Conservation (phyloP, 2,797 vertebrate species). For the Coregonus suidteri region DNA sequence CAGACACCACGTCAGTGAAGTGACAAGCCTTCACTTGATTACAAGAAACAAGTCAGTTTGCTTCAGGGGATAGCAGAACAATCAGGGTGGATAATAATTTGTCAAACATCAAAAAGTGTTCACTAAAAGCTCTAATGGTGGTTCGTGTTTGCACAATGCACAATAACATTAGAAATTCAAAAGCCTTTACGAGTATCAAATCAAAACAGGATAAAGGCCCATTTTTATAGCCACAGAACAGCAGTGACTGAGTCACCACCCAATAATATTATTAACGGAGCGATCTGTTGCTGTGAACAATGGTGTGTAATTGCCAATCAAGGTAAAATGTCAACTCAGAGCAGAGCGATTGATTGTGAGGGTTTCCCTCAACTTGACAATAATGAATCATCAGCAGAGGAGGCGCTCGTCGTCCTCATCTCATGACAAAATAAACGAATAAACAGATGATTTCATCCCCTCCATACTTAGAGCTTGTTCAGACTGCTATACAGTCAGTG, state of each 20-base stretch:
- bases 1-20: constrained; percentile 46
- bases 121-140: constrained; percentile 23
- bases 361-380: constrained; percentile 24
- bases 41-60: constrained; percentile 23
- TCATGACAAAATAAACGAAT: constrained; percentile 25
- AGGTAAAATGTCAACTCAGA: constrained; percentile 33
- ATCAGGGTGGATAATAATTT: constrained; percentile 34
- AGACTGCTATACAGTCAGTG: background rate
- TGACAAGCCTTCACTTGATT: constrained; percentile 31
- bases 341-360: constrained; percentile 7
- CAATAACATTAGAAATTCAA: constrained; percentile 32
- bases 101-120: constrained; percentile 39
- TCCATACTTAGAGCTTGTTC: constrained; percentile 18
- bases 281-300: constrained; percentile 48
- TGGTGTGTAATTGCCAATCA: constrained; percentile 35
- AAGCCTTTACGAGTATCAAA: constrained; percentile 16
- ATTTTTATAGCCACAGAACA: constrained; percentile 19
- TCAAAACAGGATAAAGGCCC: constrained; percentile 24
- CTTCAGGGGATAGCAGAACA: constrained; percentile 31
- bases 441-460: background rate
- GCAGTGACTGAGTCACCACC: constrained; percentile 33
- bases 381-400: constrained; percentile 32
- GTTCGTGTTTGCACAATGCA: constrained; percentile 10
- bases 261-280: constrained; percentile 9
- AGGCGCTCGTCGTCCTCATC: constrained; percentile 4